Evolutionary conservation across 1,140 invertebrate species (phyloP).

Genomic region (Drosophila suzukii): DNA sequence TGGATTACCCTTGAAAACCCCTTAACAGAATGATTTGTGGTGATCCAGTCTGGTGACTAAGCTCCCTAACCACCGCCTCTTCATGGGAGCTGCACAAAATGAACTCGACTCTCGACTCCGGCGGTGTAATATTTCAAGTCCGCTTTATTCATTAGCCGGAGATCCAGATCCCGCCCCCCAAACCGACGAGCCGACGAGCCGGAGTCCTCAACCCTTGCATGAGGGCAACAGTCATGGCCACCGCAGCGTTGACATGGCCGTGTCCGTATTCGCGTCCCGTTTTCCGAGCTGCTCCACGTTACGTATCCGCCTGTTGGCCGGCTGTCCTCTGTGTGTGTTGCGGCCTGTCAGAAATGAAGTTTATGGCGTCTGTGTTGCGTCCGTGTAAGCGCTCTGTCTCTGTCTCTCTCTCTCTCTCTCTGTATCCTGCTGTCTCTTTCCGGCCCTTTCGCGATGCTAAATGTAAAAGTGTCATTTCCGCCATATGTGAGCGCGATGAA

Average conservation of each 20-base stretch:
- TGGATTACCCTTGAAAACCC: not conserved
- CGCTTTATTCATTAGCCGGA: slow-evolving; percentile 66
- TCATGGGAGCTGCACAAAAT: slow-evolving; percentile 15
- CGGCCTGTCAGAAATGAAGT: slow-evolving; percentile 78
- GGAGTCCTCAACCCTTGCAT: slow-evolving; percentile 2
- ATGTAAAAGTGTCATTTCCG: slow-evolving; percentile 81
- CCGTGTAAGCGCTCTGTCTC: slow-evolving; percentile 38
- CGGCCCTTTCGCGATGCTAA: slow-evolving; percentile 48
- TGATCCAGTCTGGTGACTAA: slow-evolving; percentile 17
- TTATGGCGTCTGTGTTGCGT: slow-evolving; percentile 74
- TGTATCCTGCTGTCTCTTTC: slow-evolving; percentile 12
- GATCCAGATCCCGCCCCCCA: slow-evolving; percentile 1
- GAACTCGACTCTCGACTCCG: slow-evolving; percentile 26
- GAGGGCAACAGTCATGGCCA: slow-evolving; percentile 39
- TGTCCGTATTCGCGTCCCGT: slow-evolving; percentile 39
- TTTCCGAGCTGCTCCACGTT: slow-evolving; percentile 3
- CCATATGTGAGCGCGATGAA: slow-evolving; percentile 80
- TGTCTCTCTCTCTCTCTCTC: not conserved
- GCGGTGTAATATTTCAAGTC: slow-evolving; percentile 56
- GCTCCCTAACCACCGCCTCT: not conserved
- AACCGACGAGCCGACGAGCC: not conserved
- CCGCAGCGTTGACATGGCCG: slow-evolving; percentile 71
- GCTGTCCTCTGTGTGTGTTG: slow-evolving; percentile 49
- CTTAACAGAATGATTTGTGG: slow-evolving; percentile 32
- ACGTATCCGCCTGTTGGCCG: slow-evolving; percentile 44